Conservation (phyloP, 1,140 invertebrate genomes). For the Glossosoma conforme region DNA sequence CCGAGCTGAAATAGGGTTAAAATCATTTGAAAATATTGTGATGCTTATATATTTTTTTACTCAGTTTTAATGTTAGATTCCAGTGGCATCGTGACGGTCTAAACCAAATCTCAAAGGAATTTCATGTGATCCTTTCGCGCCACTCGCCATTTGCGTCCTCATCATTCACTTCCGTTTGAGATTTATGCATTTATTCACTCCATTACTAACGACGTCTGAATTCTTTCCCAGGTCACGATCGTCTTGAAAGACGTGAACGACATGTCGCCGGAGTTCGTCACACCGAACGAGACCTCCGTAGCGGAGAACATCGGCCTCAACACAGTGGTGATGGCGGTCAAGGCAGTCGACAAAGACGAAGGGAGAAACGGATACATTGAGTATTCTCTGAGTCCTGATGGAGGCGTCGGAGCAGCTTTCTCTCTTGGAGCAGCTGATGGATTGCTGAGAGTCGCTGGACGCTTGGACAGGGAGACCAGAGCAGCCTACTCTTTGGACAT, state of each 20-base stretch:
- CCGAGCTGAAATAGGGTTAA: too few relatives aligned
- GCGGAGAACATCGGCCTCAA: conserved; percentile 85
- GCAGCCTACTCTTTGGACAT: conserved; percentile 78
- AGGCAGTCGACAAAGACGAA: conserved; percentile 88
- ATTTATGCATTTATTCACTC: too few relatives aligned
- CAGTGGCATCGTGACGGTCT: too few relatives aligned
- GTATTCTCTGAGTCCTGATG: conserved; percentile 65
- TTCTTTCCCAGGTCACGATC: conserved; percentile 70
- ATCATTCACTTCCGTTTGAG: too few relatives aligned
- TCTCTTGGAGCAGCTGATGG: conserved; percentile 84
- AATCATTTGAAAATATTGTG: too few relatives aligned
- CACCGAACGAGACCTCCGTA: conserved; percentile 70
- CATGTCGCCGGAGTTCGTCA: conserved; percentile 85
- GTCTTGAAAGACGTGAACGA: conserved; percentile 91
- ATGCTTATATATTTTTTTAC: too few relatives aligned
- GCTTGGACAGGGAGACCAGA: conserved; percentile 77
- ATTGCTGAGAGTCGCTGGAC: conserved; percentile 71
- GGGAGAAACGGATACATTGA: conserved; percentile 90
- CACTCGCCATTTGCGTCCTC: too few relatives aligned
- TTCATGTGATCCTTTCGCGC: too few relatives aligned
- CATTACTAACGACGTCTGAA: too few relatives aligned
- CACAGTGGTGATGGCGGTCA: conserved; percentile 84
- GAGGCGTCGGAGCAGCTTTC: conserved; percentile 62
- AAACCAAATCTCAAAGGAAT: too few relatives aligned
- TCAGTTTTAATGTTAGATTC: too few relatives aligned